phyloP scores from a whole-genome alignment of 2,113 vertebrate species.

The Hydrochoerus hydrochaeris region DNA sequence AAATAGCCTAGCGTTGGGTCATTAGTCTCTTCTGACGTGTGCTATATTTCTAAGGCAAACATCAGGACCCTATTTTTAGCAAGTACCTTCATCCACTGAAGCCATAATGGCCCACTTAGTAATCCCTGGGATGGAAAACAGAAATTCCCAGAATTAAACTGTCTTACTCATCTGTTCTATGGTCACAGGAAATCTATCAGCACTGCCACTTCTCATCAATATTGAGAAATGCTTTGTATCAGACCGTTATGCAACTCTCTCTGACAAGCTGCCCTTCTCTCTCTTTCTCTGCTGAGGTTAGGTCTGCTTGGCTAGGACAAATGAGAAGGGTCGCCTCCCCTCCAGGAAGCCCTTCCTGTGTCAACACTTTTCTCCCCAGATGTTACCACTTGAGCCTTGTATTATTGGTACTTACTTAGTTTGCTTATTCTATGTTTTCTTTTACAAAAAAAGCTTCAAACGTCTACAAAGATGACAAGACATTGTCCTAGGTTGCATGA shows the following conservation, averaged over 20 bases:
- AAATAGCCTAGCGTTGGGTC: slow-evolving; percentile 70
- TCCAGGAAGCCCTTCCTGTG: background rate
- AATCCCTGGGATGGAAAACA: slow-evolving; percentile 65
- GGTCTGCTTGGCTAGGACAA: background rate
- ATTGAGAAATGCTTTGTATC: slow-evolving; percentile 16
- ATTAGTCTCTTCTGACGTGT: slow-evolving; percentile 76
- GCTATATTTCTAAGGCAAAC: slow-evolving; percentile 74
- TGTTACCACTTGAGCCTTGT: background rate
- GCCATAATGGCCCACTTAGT: slow-evolving; percentile 40
- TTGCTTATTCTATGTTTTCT: background rate
- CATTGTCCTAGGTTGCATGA: background rate
- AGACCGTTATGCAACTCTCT: slow-evolving; percentile 15
- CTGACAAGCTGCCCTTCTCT: background rate
- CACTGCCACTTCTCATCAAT: slow-evolving; percentile 60
- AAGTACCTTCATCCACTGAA: slow-evolving; percentile 70
- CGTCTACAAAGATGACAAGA: background rate
- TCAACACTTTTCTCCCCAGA: background rate
- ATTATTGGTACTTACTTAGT: slow-evolving; percentile 16
- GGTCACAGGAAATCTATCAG: slow-evolving; percentile 60
- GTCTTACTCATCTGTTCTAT: slow-evolving; percentile 65
- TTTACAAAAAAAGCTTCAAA: slow-evolving; percentile 29
- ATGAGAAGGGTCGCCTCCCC: slow-evolving; percentile 3
- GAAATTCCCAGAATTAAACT: slow-evolving; percentile 70
- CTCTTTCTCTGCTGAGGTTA: background rate
- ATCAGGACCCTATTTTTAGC: slow-evolving; percentile 75